These are phyloP conservation scores for Actinia equina DNA, from an alignment of 64 coral and sea anemone genomes.

Conservation along the genomic window DNA sequence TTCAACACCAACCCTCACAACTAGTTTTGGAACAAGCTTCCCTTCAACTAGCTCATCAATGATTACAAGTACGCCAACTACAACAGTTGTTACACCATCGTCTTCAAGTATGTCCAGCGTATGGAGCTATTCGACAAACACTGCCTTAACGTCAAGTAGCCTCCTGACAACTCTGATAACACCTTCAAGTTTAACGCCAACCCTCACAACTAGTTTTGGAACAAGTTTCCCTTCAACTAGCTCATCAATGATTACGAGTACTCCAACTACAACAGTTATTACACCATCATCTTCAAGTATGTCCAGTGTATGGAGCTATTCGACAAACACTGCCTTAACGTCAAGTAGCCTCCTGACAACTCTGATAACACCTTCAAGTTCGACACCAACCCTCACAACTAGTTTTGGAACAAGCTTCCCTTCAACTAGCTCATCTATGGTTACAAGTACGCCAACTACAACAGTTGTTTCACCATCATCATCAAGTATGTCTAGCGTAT, in stretches of 20 bases:
- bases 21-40: neutral
- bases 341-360: neutral
- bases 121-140: conserved; percentile 2
- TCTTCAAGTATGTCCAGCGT: neutral
- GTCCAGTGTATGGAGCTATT: conserved; percentile 10
- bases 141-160: neutral
- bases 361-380: neutral
- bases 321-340: neutral
- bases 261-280: neutral
- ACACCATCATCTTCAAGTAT: neutral
- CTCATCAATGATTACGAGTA: neutral
- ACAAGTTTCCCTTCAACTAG: neutral
- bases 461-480: neutral
- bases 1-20: neutral
- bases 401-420: neutral
- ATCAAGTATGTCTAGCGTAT: neutral
- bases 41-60: neutral
- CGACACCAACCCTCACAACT: neutral
- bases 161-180: neutral
- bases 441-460: neutral
- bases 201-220: neutral
- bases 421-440: neutral
- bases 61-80: neutral
- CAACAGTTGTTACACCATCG: neutral
- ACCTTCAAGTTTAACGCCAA: neutral